Conservation (phyloP, 1,140 invertebrate species). For the Heliconius nattereri region DNA sequence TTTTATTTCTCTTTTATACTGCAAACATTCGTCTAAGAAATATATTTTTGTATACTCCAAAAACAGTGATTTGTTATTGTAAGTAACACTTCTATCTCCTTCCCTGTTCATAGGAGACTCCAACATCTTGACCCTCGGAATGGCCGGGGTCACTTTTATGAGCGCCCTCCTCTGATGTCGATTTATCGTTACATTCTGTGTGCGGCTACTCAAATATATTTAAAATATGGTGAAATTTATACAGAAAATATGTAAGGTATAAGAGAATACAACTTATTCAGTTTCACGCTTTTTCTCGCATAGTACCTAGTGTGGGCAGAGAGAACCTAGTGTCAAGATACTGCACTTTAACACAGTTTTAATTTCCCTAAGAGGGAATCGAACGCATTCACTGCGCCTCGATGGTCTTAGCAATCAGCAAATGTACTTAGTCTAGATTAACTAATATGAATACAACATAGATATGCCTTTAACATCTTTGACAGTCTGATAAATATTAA, state of each 20-base stretch:
- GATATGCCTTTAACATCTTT: not conserved
- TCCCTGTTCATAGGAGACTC: not conserved
- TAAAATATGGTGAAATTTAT: slow-evolving; percentile 1
- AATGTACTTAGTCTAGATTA: no score
- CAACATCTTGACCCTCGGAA: slow-evolving; percentile 30
- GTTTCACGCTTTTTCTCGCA: no score
- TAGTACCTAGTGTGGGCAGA: no score
- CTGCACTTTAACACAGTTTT: no score
- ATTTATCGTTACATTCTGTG: slow-evolving; percentile 25
- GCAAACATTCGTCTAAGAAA: no score
- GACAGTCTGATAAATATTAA: not conserved
- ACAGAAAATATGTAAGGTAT: not conserved
- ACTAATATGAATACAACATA: not conserved
- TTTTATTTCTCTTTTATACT: no score
- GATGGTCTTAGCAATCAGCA: no score
- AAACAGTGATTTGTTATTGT: not conserved
- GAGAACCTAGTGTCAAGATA: no score
- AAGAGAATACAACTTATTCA: no score
- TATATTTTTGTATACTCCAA: no score
- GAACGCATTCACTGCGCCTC: no score
- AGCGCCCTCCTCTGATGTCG: slow-evolving; percentile 22
- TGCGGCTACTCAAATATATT: slow-evolving; percentile 12
- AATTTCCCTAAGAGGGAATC: no score
- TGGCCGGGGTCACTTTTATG: slow-evolving; percentile 39
- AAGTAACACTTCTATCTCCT: not conserved